phyloP scores from a whole-genome alignment of 2,888 invertebrate species.

The Amblyteles armatorius region DNA sequence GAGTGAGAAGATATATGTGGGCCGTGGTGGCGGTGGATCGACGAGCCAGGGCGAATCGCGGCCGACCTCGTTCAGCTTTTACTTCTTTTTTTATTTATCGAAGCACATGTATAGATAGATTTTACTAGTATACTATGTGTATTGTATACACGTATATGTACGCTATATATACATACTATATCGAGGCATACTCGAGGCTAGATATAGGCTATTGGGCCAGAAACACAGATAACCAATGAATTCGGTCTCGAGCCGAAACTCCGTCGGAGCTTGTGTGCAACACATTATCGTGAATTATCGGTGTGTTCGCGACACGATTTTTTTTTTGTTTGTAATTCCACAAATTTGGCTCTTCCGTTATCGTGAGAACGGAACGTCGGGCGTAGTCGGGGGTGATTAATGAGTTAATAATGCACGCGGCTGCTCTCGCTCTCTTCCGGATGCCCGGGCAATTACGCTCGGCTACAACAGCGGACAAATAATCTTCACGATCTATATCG shows the following conservation, averaged over 20 bases:
- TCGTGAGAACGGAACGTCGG: slow-evolving; percentile 23
- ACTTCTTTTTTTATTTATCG: slow-evolving; percentile 57
- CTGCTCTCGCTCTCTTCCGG: background rate
- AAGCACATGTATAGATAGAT: slow-evolving; percentile 58
- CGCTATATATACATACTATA: background rate
- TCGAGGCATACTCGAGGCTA: slow-evolving; percentile 1
- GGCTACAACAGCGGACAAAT: slow-evolving; percentile 19
- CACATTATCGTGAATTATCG: slow-evolving; percentile 45
- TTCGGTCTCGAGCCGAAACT: slow-evolving; percentile 5
- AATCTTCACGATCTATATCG: slow-evolving; percentile 35
- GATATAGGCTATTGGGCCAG: slow-evolving; percentile 11
- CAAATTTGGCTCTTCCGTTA: slow-evolving; percentile 11
- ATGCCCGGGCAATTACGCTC: background rate
- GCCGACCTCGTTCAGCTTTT: slow-evolving; percentile 66
- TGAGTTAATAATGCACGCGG: slow-evolving; percentile 56
- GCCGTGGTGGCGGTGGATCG: slow-evolving; percentile 63
- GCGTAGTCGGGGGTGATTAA: slow-evolving; percentile 57
- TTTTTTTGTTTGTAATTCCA: background rate
- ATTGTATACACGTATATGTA: background rate
- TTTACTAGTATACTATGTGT: slow-evolving; percentile 34
- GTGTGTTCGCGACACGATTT: slow-evolving; percentile 27
- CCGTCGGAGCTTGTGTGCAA: background rate
- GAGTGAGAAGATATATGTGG: slow-evolving; percentile 48
- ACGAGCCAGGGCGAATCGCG: slow-evolving; percentile 63
- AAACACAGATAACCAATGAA: slow-evolving; percentile 31